Percentiles rank a stretch among this genome's conserved stretches.
These are phyloP conservation scores for Omphaloscelis lunosa DNA, from an alignment of 2,888 invertebrate genomes.

Conservation along the genomic window DNA sequence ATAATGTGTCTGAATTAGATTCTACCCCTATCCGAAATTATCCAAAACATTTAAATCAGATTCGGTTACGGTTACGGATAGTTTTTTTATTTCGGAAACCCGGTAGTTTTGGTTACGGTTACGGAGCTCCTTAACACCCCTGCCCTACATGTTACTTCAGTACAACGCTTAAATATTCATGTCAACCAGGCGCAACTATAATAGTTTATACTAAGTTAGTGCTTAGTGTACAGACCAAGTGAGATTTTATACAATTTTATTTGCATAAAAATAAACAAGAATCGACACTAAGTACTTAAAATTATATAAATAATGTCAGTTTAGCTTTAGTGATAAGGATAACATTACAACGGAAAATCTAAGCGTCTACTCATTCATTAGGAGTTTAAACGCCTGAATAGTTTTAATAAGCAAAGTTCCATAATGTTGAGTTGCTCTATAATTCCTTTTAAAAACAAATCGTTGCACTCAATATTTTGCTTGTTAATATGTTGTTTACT, in stretches of 20 bases:
- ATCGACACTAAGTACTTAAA: neutral
- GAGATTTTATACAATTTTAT: too few relatives aligned
- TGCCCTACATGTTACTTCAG: too few relatives aligned
- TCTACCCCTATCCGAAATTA: too few relatives aligned
- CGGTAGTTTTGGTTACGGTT: too few relatives aligned
- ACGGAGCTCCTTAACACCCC: too few relatives aligned
- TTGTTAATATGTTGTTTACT: constrained; percentile 12
- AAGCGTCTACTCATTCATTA: neutral
- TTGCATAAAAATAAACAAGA: neutral
- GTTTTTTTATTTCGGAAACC: too few relatives aligned
- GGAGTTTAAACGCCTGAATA: constrained; percentile 4
- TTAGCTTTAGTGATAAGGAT: neutral
- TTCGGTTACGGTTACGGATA: too few relatives aligned
- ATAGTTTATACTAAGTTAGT: neutral
- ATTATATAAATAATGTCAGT: neutral
- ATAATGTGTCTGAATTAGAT: too few relatives aligned
- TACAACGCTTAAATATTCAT: constrained; percentile 1
- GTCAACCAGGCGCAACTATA: neutral
- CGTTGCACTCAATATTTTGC: neutral
- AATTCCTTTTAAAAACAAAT: neutral
- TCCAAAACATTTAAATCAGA: too few relatives aligned
- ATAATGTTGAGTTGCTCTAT: neutral
- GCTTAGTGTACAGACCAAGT: too few relatives aligned
- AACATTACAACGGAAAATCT: neutral
- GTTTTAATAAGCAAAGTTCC: constrained; percentile 15